Base-by-base conservation (phyloP, 2,113 vertebrate genomes). In the Menidia beryllina region DNA sequence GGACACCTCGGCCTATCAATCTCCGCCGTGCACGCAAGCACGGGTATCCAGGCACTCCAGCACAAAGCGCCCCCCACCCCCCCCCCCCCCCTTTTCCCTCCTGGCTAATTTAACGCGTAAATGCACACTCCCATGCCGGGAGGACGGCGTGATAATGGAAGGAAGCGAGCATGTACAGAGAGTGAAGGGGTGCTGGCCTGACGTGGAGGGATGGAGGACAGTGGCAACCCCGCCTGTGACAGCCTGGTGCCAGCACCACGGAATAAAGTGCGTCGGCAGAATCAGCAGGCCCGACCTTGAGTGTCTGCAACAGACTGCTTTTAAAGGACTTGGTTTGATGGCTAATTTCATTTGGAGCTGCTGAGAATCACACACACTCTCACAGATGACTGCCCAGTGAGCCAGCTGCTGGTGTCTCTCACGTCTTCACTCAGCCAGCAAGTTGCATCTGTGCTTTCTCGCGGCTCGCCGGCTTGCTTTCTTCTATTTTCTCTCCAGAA, bases 21-120 rank as follows among this genome's bases (percentile, higher is more conserved):
- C 79, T 85, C 79, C 68, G 7, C 1, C 3, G 68, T 2, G 38
- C 69, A 82, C 52, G 34, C 85, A 78, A 70, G 79, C 79, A 69
- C 54, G 69, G 77, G 71, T 67, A 72, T 62, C 56, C 64, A 84
- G 74, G 70, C 79, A 24, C 55, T 77, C 64, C 39, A 23, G 72
- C 25, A 20, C 19, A 61, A 69, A 61, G 52, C 25, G 23, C 53
- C 69, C 55, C 17, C 53, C 45, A 63, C 57, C 24, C 43, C 53
- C 69, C 55, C 17, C 53, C 45, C 66, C 57, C 24, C 43, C 60
- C 58, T 20, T 52, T 51, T 59, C 45, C 69, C 75, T 68, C 64
- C 30, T 57, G 71, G 74, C 86, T 88, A 86, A 92, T 92, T 90
- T 90, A 91, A 90, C 56, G 81, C 79, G 59, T 88, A 91, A 86